Evolutionary conservation across 23 tunicate genomes (phyloP), one percentile per base, ranked within the genome.

Genomic region (Aplidium turbinatum): DNA sequence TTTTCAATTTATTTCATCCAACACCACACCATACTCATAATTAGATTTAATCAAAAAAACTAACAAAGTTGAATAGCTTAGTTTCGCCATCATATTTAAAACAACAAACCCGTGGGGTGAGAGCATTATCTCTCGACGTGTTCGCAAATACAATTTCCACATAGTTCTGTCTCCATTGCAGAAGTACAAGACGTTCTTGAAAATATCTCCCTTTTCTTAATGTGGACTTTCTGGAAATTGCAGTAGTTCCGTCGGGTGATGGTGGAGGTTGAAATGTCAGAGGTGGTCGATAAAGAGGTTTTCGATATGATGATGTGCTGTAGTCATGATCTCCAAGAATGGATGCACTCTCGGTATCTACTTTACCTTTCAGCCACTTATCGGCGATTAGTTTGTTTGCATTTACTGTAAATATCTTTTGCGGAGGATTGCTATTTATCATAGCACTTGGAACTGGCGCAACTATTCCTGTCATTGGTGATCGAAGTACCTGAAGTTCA

Each of bases 101-200:
- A 32, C 16, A 21, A 63, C 87, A 38, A 61, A 88, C 96, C 75
- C 70, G 72, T 2, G 87, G 87, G 1, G 86, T 81, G 4, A 80
- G 35, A 23, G 79, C 63, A 38, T 88, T 88, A 25, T 51, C 48
- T 47, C 76, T 47, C 42, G 50, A 1, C 26, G 75, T 38, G 51
- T 88, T 88, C 11, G 87, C 65, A 76, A 88, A 68, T 19, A 88
- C 48, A 30, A 88, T 88, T 70, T 88, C 96, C 25, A 68, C 85
- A 51, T 60, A 81, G 54, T 88, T 68, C 52, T 71, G 78, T 30
- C 83, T 57, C 80, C 79, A 82, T 29, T 51, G 78, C 31, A 81
- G 33, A 31, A 71, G 61, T 31, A 88, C 55, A 24, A 82, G 53
- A 21, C 79, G 77, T 5, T 75, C 61, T 62, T 62, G 78, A 26